Evolutionary conservation across 2,797 vertebrate genomes (phyloP).

Genomic region (Merluccius polli): DNA sequence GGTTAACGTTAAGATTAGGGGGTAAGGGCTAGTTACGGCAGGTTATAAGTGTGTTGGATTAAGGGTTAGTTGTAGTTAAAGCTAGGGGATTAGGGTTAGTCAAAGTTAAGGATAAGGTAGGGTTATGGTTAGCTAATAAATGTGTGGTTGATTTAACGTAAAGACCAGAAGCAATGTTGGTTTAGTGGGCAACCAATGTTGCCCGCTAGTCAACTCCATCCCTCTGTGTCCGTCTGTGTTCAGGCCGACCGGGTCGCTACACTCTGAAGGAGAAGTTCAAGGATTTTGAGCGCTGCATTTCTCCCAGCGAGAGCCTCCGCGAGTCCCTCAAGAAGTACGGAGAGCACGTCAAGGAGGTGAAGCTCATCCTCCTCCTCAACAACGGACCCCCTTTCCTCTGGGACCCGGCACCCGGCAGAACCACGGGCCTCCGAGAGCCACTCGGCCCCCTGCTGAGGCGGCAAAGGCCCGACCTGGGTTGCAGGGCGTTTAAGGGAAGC

Average conservation of each 20-base stretch:
- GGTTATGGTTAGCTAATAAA: not conserved
- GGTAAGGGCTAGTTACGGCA: not conserved
- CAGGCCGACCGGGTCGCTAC: constrained; percentile 77
- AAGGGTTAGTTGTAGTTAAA: too few relatives aligned
- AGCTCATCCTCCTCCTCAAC: constrained; percentile 66
- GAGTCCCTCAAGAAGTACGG: constrained; percentile 74
- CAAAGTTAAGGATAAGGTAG: not conserved
- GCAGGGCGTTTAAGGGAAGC: constrained; percentile 46
- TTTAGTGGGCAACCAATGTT: too few relatives aligned
- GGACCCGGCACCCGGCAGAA: constrained; percentile 43
- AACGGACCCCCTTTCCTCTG: constrained; percentile 46
- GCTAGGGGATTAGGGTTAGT: too few relatives aligned
- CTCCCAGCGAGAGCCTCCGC: constrained; percentile 63
- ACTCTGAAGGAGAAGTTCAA: constrained; percentile 74
- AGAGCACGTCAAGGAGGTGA: constrained; percentile 72
- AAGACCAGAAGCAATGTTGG: too few relatives aligned
- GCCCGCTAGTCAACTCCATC: too few relatives aligned
- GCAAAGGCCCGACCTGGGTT: constrained; percentile 55
- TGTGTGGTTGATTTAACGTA: not conserved
- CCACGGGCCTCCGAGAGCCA: constrained; percentile 53
- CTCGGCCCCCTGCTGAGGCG: constrained; percentile 58
- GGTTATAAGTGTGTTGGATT: too few relatives aligned
- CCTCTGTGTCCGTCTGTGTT: not conserved
- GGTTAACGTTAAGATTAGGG: too few relatives aligned
- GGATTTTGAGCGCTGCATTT: constrained; percentile 71